Percentiles rank a stretch among this genome's conserved stretches.
Conservation (phyloP, 2,797 vertebrate species). For the Huso huso region DNA sequence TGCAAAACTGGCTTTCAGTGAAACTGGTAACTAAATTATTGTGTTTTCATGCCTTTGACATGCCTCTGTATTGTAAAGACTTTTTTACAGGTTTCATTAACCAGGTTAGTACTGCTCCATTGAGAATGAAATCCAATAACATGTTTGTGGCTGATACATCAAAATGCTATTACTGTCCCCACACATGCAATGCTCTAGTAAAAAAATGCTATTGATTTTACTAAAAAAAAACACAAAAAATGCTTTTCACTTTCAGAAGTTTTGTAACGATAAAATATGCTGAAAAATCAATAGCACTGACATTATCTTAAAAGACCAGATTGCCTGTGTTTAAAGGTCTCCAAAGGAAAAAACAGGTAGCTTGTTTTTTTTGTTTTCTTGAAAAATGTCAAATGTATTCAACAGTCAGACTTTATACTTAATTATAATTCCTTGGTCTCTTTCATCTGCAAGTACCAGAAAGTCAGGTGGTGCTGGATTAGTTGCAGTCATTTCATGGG, state of each 20-base stretch:
- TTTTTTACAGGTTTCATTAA: background rate
- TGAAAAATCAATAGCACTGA: background rate
- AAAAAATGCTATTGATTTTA: constrained; percentile 1
- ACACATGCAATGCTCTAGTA: background rate
- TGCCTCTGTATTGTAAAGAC: background rate
- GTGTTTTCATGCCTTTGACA: background rate
- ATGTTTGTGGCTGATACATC: background rate
- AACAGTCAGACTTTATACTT: no score
- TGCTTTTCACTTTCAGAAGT: background rate
- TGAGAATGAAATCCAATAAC: background rate
- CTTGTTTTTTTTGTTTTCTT: background rate
- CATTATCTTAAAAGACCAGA: background rate
- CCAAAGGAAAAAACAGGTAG: background rate
- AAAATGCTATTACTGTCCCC: background rate
- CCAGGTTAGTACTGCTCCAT: background rate
- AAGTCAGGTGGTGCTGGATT: no score
- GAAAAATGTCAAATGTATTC: no score
- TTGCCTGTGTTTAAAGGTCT: background rate
- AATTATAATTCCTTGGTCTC: no score
- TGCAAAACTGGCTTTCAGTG: background rate
- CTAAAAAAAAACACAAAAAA: background rate
- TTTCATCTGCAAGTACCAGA: no score
- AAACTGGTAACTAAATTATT: background rate
- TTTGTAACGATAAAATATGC: background rate
- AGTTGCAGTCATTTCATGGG: no score